phyloP scores from a whole-genome alignment of 2,797 vertebrate species.

The Borostomias antarcticus region DNA sequence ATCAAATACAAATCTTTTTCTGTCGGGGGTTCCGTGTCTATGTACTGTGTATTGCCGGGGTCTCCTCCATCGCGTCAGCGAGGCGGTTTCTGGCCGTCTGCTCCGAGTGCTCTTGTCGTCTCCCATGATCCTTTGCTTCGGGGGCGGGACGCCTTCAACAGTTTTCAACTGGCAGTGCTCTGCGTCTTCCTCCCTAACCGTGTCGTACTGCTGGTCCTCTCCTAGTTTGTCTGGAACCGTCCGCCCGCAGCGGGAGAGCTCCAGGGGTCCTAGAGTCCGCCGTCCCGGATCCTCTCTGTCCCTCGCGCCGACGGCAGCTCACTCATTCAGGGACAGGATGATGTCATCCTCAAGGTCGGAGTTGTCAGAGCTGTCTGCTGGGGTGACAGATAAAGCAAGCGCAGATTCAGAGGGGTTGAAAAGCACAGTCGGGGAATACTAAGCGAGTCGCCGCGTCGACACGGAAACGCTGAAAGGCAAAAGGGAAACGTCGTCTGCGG shows the following conservation, averaged over 20 bases:
- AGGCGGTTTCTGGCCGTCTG: conserved; percentile 22
- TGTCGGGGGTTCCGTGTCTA: conserved; percentile 34
- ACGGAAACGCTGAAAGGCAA: conserved; percentile 35
- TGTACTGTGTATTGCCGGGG: conserved; percentile 24
- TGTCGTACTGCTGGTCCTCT: conserved; percentile 11
- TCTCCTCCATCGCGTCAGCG: conserved; percentile 2
- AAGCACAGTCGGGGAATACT: conserved; percentile 19
- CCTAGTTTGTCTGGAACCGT: conserved; percentile 35
- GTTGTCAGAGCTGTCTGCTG: conserved; percentile 94
- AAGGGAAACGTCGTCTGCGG: conserved; percentile 17
- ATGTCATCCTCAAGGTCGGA: conserved; percentile 99
- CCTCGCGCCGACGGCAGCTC: conserved; percentile 35
- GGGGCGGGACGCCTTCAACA: conserved; percentile 32
- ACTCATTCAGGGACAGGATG: conserved; percentile 89
- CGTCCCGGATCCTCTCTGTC: conserved; percentile 28
- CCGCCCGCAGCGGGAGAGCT: background rate
- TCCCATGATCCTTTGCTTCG: conserved; percentile 19
- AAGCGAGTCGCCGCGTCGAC: conserved; percentile 31
- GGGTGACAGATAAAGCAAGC: conserved; percentile 58
- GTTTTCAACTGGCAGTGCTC: conserved; percentile 54
- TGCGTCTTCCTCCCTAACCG: conserved; percentile 34
- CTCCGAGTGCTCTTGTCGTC: conserved; percentile 23
- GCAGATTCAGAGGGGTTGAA: conserved; percentile 35
- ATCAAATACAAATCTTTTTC: conserved; percentile 60
- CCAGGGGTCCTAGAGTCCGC: conserved; percentile 43